These are phyloP conservation scores for Mungos mungo DNA, from an alignment of 2,113 vertebrate species.

Conservation along the genomic window DNA sequence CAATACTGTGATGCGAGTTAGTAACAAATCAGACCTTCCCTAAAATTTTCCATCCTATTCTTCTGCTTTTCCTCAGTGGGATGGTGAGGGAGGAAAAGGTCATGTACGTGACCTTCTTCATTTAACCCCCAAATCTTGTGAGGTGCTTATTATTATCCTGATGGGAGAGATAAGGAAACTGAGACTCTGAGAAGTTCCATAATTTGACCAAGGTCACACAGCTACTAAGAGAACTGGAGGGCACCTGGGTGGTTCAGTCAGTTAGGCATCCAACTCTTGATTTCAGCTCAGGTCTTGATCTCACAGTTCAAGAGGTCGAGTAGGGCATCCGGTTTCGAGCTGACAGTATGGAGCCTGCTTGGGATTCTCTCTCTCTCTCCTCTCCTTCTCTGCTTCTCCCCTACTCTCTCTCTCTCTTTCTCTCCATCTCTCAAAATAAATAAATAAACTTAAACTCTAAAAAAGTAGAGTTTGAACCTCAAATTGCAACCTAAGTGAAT, in stretches of 20 bases:
- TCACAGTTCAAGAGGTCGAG: too few species aligned
- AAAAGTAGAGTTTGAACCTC: conserved; percentile 24
- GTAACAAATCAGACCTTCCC: neutral
- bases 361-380: too few species aligned
- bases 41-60: neutral
- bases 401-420: too few species aligned
- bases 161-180: neutral
- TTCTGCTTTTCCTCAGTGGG: neutral
- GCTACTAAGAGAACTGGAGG: neutral
- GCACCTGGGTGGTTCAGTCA: too few species aligned
- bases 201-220: neutral
- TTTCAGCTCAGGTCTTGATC: too few species aligned
- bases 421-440: too few species aligned
- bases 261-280: too few species aligned
- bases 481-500: neutral
- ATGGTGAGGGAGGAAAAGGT: neutral
- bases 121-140: neutral
- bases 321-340: too few species aligned
- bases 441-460: too few species aligned
- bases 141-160: neutral
- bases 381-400: too few species aligned
- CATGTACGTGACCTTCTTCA: neutral
- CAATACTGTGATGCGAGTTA: neutral
- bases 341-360: too few species aligned
- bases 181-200: conserved; percentile 9